Base-by-base conservation (phyloP, 2,888 invertebrate species). In the Vannuccia rotundouncinata region DNA sequence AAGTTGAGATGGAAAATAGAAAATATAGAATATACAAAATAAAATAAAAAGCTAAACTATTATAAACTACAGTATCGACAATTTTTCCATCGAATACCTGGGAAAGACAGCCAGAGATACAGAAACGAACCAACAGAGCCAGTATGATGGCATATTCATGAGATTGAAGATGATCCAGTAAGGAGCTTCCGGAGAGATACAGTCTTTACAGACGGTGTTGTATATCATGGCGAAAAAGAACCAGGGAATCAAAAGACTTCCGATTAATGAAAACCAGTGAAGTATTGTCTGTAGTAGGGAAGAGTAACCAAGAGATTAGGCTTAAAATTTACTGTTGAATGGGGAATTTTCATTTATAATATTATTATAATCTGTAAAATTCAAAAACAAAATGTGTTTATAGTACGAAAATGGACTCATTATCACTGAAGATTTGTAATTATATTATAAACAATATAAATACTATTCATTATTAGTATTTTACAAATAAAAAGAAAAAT, bases 141-240 rank as follows among this genome's bases (percentile, higher is more conserved):
- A 95, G 90, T 93, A 95, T 28, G 91, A 89, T 0, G 92, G 91
- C 82, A 93, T 91, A 29, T 89, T 88, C 85, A 95, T 90, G 78
- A 93, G 92, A 86, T 91, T 91, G 86, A 92, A 92, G 89, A 95
- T 92, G 80, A 95, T 93, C 92, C 92, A 92, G 88, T 92, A 94
- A 29, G 94, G 95, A 84, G 94, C 93, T 59, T 94, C 93, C 84
- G 95, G 90, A 81, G 92, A 92, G 87, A 93, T 91, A 88, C 94
- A 93, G 83, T 91, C 91, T 83, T 93, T 91, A 87, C 94, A 93
- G 83, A 93, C 88, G 10, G 92, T 90, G 89, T 95, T 94, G 90
- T 95, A 95, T 78, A 93, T 86, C 81, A 95, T 89, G 82, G 94
- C 93, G 88, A 95, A 93, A 84, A 91, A 89, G 88, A 93, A 94